Evolutionary conservation across 2,888 invertebrate species (phyloP), one percentile per base, ranked within the genome.

Genomic region (Cryptocephalus moraei): DNA sequence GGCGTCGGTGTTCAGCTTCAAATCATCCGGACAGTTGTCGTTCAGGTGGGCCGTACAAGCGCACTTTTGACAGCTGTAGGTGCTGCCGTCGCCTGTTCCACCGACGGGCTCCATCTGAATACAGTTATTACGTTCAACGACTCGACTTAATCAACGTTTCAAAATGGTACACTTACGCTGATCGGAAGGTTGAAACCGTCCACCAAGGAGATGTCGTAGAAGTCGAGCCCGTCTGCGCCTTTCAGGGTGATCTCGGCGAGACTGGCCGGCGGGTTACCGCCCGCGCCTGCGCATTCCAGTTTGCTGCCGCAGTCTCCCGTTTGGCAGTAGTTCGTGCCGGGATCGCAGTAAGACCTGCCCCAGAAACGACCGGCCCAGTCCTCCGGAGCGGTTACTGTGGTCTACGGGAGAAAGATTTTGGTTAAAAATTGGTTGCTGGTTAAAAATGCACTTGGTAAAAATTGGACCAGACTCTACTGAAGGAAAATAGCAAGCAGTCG

Each of bases 131-230:
- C n/a, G 6, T 36, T 36, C 12, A 13, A 14, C 12, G 9, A 14
- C 13, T 10, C 8, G 31, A 11, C 6, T 9, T 32, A 10, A 44
- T 31, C 2, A 44, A 41, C 22, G 40, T 31, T 41, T 39, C 10
- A 8, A 8, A 4, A 33, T 12, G 2, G 33, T 11, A 1, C 33
- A 49, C 57, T 58, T 45, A 67, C 64, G 46, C 57, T 45, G n/a
- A 62, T 60, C 39, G 62, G 58, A 8, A 72, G 51, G 55, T 73
- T 74, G 64, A 69, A 74, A 3, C 75, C 75, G 58, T 75, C 73
- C n/a, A 74, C 75, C 13, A 73, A 55, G 32, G 71, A 71, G 46
- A 75, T 62, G 53, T 74, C 73, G 58, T 75, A 75, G 59, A 64
- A 73, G 56, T 74, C 73, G 40, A 62, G 57, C 41, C 65, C 65